These are phyloP conservation scores for Euplexia lucipara DNA, from an alignment of 2,888 invertebrate species.

Conservation along the genomic window DNA sequence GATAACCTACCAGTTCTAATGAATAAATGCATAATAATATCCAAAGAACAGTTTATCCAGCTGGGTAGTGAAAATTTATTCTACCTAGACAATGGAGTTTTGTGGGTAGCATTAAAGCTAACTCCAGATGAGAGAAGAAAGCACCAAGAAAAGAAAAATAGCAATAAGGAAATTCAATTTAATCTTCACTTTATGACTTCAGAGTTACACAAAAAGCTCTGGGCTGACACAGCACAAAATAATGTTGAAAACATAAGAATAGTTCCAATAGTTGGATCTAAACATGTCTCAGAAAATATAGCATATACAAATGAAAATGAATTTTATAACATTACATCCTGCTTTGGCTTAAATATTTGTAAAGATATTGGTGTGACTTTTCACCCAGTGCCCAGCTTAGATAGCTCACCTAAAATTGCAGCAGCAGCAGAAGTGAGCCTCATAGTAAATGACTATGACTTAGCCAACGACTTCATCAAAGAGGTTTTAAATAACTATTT, in stretches of 20 bases:
- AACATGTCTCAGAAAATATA: conserved; percentile 73
- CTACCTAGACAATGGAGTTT: conserved; percentile 84
- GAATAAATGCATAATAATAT: conserved; percentile 83
- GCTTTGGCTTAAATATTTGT: conserved; percentile 73
- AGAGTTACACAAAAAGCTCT: conserved; percentile 83
- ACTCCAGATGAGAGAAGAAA: conserved; percentile 74
- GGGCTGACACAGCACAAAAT: conserved; percentile 70
- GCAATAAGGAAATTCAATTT: conserved; percentile 71
- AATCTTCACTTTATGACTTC: conserved; percentile 80
- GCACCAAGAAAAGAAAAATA: conserved; percentile 67
- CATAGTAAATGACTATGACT: conserved; percentile 83
- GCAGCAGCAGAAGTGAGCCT: conserved; percentile 82
- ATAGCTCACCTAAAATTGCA: conserved; percentile 85
- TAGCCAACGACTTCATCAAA: conserved; percentile 89
- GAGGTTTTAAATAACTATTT: conserved; percentile 93
- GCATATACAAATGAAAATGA: conserved; percentile 82
- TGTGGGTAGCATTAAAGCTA: conserved; percentile 85
- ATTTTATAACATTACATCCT: conserved; percentile 76
- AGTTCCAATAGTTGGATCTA: conserved; percentile 82
- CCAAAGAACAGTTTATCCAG: conserved; percentile 83
- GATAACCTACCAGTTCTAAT: conserved; percentile 75
- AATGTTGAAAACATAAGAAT: conserved; percentile 77
- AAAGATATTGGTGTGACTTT: conserved; percentile 77
- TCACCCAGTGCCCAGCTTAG: conserved; percentile 81
- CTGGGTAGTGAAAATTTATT: conserved; percentile 86